Evolutionary conservation across 2,797 vertebrate genomes (phyloP), one percentile per base, ranked within the genome.

Genomic region (Poecilia velifera): DNA sequence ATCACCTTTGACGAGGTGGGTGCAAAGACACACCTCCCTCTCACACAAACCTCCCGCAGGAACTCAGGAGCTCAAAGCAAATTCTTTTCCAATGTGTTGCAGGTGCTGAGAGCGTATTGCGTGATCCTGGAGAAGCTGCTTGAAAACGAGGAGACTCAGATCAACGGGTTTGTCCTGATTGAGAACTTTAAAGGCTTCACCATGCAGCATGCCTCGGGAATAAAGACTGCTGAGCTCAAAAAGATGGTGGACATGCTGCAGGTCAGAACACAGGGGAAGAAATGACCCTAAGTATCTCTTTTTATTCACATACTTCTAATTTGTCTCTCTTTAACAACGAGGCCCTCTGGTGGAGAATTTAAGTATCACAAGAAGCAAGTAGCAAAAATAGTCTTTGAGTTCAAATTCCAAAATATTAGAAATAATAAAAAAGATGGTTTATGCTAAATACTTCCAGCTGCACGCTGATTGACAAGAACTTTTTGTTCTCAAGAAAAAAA

Each of bases 241-340:
- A 99, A 99, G 95, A 99, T 99, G 98, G 98, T 99, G 94, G 98
- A 99, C 93, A 99, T 99, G 98, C 93, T 99, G 78, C 98, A 99
- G 98, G 98, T 98, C 88, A 94, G 92, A 81, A 6, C 34, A 36
- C 16, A 76, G 5, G 62, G 7, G 6, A 8, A 20, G 6, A 1
- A 66, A 18, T 73, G 20, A 28, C 13, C 41, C 12, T 14, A n/a
- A n/a, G 5, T 8, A 7, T n/a, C 13, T 45, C 41, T 71, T 71
- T 45, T 16, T 6, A 68, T 39, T 22, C 36, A 68, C 43, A 16
- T 43, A 13, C 39, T 43, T 43, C 39, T 70, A 18, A 43, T 22
- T 25, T 68, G 34, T 41, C 8, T 10, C 20, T 68, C 36, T 68
- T 68, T 68, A 41, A 2, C 64, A 25, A 68, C 6, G 8, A 22